Conservation (phyloP, 2,113 vertebrate species). For the Proterorhinus semilunaris region DNA sequence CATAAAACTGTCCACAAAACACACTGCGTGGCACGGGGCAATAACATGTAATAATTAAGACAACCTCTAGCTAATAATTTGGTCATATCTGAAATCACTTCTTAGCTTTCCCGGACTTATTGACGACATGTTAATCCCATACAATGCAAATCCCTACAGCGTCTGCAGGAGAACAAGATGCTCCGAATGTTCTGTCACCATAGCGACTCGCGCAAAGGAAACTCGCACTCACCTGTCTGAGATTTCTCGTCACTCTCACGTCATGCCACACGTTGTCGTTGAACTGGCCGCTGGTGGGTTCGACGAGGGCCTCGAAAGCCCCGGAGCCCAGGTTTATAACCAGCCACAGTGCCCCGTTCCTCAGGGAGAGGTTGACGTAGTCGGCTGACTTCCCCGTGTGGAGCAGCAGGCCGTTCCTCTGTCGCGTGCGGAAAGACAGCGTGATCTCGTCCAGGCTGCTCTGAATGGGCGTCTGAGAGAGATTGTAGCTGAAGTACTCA, state of each 20-base stretch:
- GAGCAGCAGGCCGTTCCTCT: slow-evolving; percentile 92
- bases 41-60: background rate
- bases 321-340: slow-evolving; percentile 96
- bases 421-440: slow-evolving; percentile 89
- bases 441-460: slow-evolving; percentile 97
- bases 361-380: slow-evolving; percentile 94
- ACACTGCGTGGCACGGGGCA: background rate
- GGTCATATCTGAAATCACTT: too few relatives aligned
- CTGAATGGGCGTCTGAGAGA: slow-evolving; percentile 93
- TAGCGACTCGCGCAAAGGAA: background rate
- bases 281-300: slow-evolving; percentile 91
- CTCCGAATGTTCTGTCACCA: too few relatives aligned
- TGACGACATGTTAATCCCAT: too few relatives aligned
- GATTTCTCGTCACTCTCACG: slow-evolving; percentile 91
- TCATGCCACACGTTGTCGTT: slow-evolving; percentile 93
- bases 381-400: slow-evolving; percentile 93
- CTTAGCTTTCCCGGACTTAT: too few relatives aligned
- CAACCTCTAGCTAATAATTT: background rate
- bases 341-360: slow-evolving; percentile 90
- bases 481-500: slow-evolving; percentile 98
- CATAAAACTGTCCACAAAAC: background rate
- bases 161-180: too few relatives aligned
- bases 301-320: slow-evolving; percentile 93
- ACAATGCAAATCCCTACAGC: too few relatives aligned
- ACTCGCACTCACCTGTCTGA: slow-evolving; percentile 84